Conservation (phyloP, 2,888 invertebrate genomes). For the Drosophila subquinaria region DNA sequence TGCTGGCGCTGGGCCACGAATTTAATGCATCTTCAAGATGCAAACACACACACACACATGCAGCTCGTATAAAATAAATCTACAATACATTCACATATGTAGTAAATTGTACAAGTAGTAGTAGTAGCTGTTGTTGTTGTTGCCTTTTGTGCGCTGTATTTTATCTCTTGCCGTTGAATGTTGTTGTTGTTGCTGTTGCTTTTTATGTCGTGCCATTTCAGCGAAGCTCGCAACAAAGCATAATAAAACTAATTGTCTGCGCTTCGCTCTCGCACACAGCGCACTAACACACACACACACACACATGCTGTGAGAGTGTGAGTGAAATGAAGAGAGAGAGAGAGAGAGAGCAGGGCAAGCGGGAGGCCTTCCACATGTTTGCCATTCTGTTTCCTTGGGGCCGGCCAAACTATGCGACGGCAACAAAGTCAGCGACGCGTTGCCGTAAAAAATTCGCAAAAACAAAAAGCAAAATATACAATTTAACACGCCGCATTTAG, state of each 20-base stretch:
- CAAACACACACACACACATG: slow-evolving; percentile 29
- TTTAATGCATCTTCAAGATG: slow-evolving; percentile 79
- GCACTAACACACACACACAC: slow-evolving; percentile 39
- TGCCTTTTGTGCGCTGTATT: slow-evolving; percentile 62
- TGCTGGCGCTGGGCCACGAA: slow-evolving; percentile 70
- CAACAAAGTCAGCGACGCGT: slow-evolving; percentile 61
- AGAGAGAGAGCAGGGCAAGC: slow-evolving; percentile 19
- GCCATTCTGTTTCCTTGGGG: slow-evolving; percentile 76
- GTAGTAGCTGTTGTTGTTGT: slow-evolving; percentile 45
- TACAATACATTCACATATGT: slow-evolving; percentile 18
- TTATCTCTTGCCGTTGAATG: slow-evolving; percentile 47
- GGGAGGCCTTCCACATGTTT: slow-evolving; percentile 65
- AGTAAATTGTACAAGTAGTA: slow-evolving; percentile 33
- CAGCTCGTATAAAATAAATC: slow-evolving; percentile 8
- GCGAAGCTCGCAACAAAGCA: slow-evolving; percentile 81
- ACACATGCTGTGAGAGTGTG: slow-evolving; percentile 16
- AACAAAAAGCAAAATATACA: slow-evolving; percentile 22
- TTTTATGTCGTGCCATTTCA: slow-evolving; percentile 81
- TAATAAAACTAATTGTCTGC: slow-evolving; percentile 82
- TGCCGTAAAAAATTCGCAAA: slow-evolving; percentile 58
- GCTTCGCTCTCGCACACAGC: slow-evolving; percentile 78
- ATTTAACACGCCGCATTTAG: slow-evolving; percentile 72
- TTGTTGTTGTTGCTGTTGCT: slow-evolving; percentile 51
- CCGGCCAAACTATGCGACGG: slow-evolving; percentile 59
- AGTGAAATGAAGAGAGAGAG: slow-evolving; percentile 14